phyloP scores from a whole-genome alignment of 2,797 vertebrate species.

The Myoxocephalus aenaeus region DNA sequence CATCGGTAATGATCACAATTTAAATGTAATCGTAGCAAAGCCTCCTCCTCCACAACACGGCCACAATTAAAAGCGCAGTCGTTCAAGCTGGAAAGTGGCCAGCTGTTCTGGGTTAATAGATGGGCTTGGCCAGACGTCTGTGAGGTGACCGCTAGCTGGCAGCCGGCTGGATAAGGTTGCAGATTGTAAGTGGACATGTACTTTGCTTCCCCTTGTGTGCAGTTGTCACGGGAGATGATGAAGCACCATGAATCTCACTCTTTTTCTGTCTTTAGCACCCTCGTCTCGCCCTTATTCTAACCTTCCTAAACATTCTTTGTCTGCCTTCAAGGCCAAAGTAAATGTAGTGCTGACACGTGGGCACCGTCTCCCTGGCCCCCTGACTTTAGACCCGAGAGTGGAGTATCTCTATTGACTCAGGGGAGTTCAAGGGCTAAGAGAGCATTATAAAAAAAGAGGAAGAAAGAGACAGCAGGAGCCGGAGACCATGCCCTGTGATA shows the following conservation, averaged over 20 bases:
- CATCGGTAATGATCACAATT: slow-evolving; percentile 66
- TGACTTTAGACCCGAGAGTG: slow-evolving; percentile 57
- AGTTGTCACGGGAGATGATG: slow-evolving; percentile 82
- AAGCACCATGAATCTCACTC: slow-evolving; percentile 75
- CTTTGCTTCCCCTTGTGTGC: slow-evolving; percentile 71
- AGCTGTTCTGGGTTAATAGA: slow-evolving; percentile 79
- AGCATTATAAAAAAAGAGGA: slow-evolving; percentile 43
- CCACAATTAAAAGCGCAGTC: slow-evolving; percentile 65
- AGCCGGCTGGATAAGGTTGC: slow-evolving; percentile 70
- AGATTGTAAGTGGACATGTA: slow-evolving; percentile 76
- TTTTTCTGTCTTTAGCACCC: slow-evolving; percentile 52
- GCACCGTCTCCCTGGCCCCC: slow-evolving; percentile 34
- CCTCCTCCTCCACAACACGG: slow-evolving; percentile 39
- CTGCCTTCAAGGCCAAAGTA: slow-evolving; percentile 39
- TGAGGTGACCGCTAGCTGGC: slow-evolving; percentile 81
- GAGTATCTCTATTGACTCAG: slow-evolving; percentile 61
- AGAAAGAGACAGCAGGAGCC: slow-evolving; percentile 16
- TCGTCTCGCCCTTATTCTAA: slow-evolving; percentile 65
- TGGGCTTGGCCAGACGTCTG: slow-evolving; percentile 82
- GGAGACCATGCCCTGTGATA: slow-evolving; percentile 42
- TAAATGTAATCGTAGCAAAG: slow-evolving; percentile 60
- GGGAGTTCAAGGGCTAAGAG: slow-evolving; percentile 63
- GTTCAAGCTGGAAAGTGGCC: slow-evolving; percentile 72
- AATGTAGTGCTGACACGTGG: slow-evolving; percentile 56
- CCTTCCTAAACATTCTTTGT: slow-evolving; percentile 54